Base-by-base conservation (phyloP, 1,140 invertebrate genomes). In the Belonocnema kinseyi region DNA sequence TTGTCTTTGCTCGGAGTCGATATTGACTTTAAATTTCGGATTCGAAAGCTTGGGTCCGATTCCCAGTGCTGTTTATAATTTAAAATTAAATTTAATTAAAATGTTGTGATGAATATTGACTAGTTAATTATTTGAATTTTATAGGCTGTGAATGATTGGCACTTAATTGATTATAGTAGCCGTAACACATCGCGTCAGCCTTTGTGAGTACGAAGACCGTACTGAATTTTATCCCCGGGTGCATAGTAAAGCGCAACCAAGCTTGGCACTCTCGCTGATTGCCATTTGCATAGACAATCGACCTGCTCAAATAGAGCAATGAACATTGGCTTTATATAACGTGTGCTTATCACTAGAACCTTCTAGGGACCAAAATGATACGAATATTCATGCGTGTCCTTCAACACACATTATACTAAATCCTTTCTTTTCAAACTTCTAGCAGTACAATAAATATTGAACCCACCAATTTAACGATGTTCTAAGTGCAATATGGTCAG, bases 221-320 rank as follows among this genome's bases (percentile, higher is more conserved):
- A 66, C 26, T 40, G 58, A 66, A 66, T 50, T 77, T 88, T 87
- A 89, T 88, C 87, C 85, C 85, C 82, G 82, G 86, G 88, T 88
- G 87, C 87, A 81, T 81, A 79, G 74, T 52, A 77, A 79, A 77
- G 77, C 77, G 78, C 81, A 77, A 83, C 76, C 76, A 71, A 82
- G 61, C 73, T 83, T 75, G 53, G 83, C 87, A 88, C 87, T 88
- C 81, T 82, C 54, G 73, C 74, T 87, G 87, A 88, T 88, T 88
- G 85, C 84, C 79, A 83, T 82, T 80, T 83, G 78, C 80, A 82
- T 83, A 86, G 82, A 83, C 78, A 79, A 85, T 85, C 81, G 78
- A 51, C 33, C 74, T 46, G 26, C 52, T 74, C 61, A 76, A 85
- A 82, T 83, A 75, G 82, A 79, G 76, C 77, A 81, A 84, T 87